Conservation (phyloP, 2,888 invertebrate genomes). For the Mamestra brassicae region DNA sequence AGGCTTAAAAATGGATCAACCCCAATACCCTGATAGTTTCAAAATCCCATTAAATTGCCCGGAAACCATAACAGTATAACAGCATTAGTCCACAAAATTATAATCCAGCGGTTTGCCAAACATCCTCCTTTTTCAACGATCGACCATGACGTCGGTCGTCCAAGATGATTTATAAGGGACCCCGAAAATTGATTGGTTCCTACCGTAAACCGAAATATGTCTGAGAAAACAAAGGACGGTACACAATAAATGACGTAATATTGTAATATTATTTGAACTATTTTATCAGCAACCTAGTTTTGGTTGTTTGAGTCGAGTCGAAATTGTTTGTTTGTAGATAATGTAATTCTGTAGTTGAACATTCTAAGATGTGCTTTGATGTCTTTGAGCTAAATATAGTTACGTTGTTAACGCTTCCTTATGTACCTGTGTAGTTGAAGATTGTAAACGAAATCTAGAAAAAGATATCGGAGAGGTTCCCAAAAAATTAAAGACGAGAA, state of each 20-base stretch:
- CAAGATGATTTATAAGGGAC: slow-evolving; percentile 85
- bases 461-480: background rate
- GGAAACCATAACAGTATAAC: slow-evolving; percentile 49
- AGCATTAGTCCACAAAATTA: slow-evolving; percentile 64
- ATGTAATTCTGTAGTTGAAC: slow-evolving; percentile 5
- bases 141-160: slow-evolving; percentile 72
- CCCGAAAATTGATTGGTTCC: slow-evolving; percentile 85
- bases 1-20: background rate
- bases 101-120: slow-evolving; percentile 74
- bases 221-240: slow-evolving; percentile 75
- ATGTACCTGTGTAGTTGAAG: background rate
- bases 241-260: slow-evolving; percentile 61
- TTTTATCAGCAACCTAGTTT: slow-evolving; percentile 67
- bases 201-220: slow-evolving; percentile 78
- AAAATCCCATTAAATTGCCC: slow-evolving; percentile 31
- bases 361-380: slow-evolving; percentile 11
- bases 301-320: slow-evolving; percentile 43
- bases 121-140: slow-evolving; percentile 73
- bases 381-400: background rate
- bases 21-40: slow-evolving; percentile 23
- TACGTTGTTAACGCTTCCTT: background rate
- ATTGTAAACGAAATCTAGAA: background rate
- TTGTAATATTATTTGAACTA: slow-evolving; percentile 64
- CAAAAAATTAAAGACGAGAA: background rate
- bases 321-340: slow-evolving; percentile 26